Conservation (phyloP, 2,113 vertebrate genomes). For the Alethe castanea region DNA sequence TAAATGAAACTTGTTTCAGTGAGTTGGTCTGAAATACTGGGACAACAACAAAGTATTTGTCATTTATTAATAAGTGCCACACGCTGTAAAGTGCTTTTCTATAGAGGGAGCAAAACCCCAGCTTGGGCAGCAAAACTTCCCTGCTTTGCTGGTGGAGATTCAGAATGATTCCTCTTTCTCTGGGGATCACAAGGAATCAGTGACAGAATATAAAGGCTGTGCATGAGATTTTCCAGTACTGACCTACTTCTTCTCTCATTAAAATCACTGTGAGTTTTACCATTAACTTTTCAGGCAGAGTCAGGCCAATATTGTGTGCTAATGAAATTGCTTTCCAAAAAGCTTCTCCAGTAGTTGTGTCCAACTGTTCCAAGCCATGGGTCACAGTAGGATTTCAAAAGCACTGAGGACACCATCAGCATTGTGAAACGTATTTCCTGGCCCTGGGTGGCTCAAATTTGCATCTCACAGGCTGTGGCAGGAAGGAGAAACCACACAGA, state of each 20-base stretch:
- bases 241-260: conserved; percentile 65
- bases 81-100: not conserved
- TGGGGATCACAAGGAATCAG: conserved; percentile 23
- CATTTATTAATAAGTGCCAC: not conserved
- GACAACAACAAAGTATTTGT: not conserved
- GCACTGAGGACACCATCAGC: not conserved
- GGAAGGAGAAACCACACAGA: not conserved
- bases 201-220: conserved; percentile 39
- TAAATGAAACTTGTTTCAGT: not conserved
- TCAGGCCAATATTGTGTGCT: conserved; percentile 48
- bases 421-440: not conserved
- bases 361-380: conserved; percentile 21
- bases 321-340: conserved; percentile 55
- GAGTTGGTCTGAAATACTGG: not conserved
- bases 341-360: conserved; percentile 28
- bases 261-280: conserved; percentile 43
- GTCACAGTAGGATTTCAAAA: conserved; percentile 7
- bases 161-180: conserved; percentile 9
- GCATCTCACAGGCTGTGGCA: not conserved
- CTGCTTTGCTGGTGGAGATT: not conserved
- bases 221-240: conserved; percentile 61
- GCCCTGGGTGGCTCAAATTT: not conserved
- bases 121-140: not conserved
- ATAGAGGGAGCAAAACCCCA: not conserved
- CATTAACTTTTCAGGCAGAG: conserved; percentile 22